Conservation (phyloP, 2,113 vertebrate genomes). For the Lepus timidus region DNA sequence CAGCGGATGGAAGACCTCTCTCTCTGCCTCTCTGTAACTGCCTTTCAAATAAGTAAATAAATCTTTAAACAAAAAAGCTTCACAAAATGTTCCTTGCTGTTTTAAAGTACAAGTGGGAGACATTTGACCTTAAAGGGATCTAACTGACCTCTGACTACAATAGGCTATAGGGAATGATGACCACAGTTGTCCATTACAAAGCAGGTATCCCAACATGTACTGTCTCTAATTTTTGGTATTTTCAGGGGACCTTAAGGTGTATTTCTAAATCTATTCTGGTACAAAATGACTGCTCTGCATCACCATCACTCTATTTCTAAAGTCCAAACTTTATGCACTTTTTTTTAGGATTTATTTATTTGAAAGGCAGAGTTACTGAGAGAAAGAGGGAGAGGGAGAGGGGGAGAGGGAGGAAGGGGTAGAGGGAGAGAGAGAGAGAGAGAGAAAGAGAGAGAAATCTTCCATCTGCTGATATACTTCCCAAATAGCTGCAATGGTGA, state of each 20-base stretch:
- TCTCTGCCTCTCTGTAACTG: no score
- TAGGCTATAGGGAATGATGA: background rate
- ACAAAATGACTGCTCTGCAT: background rate
- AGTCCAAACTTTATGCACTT: background rate
- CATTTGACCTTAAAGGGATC: background rate
- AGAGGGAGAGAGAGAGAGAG: no score
- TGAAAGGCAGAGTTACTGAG: no score
- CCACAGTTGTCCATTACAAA: background rate
- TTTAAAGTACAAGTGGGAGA: background rate
- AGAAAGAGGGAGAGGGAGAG: no score
- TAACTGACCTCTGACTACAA: background rate
- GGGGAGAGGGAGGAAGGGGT: no score
- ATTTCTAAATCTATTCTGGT: background rate
- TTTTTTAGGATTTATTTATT: no score
- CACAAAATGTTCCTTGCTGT: background rate
- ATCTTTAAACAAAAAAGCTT: no score
- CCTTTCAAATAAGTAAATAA: no score
- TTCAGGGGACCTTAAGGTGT: background rate
- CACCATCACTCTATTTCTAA: constrained; percentile 6
- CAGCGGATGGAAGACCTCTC: no score
- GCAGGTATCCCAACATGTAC: background rate
- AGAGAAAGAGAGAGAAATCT: no score
- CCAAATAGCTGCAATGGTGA: no score
- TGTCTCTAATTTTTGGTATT: background rate
- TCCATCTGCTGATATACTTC: no score